These are phyloP conservation scores for Pangasianodon gigas DNA, from an alignment of 2,113 vertebrate genomes.

Conservation along the genomic window DNA sequence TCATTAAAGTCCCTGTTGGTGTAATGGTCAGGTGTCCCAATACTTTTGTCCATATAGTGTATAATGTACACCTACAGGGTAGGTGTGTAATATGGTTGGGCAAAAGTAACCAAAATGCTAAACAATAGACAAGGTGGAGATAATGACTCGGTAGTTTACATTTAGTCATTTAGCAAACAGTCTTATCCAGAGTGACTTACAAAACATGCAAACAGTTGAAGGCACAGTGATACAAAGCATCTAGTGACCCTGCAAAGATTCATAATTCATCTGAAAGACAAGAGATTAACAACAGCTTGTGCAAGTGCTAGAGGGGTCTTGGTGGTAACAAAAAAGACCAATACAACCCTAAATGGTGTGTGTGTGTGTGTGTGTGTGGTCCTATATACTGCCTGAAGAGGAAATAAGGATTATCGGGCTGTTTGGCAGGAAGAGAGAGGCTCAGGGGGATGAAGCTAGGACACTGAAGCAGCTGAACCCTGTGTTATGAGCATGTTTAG, in stretches of 20 bases:
- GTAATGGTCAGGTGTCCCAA: too few relatives aligned
- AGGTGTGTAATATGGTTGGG: not conserved
- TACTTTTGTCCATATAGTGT: too few relatives aligned
- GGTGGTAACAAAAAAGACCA: too few relatives aligned
- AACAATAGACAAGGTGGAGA: not conserved
- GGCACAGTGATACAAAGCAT: not conserved
- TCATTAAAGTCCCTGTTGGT: too few relatives aligned
- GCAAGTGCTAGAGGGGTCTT: too few relatives aligned
- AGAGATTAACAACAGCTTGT: not conserved
- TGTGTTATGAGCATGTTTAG: not conserved
- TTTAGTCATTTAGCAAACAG: constrained; percentile 8
- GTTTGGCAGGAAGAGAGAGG: not conserved
- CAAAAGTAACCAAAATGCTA: not conserved
- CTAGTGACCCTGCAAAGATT: not conserved
- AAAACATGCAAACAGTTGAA: not conserved
- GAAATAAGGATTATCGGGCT: not conserved
- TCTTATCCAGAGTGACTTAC: not conserved
- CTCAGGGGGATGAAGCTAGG: not conserved
- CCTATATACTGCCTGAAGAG: not conserved
- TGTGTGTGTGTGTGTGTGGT: not conserved
- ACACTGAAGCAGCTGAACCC: not conserved
- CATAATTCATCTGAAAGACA: not conserved
- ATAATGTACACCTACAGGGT: not conserved
- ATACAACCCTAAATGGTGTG: not conserved
- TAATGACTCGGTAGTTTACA: not conserved